Evolutionary conservation across 2,888 invertebrate genomes (phyloP), one percentile per base, ranked within the genome.

Genomic region (Papilio gigon): DNA sequence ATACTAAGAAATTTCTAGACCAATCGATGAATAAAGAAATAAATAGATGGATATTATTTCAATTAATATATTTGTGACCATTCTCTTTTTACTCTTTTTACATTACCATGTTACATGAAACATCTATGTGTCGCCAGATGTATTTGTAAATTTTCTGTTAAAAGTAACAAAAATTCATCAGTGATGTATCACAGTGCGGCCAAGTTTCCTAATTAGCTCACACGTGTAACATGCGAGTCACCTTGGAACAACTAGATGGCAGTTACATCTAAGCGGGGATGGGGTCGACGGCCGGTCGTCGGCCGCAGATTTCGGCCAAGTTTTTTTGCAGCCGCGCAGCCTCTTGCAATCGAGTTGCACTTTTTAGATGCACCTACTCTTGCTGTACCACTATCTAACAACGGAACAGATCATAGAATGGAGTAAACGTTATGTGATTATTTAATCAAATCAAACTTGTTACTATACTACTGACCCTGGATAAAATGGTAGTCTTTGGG

Each of bases 361-460:
- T 91, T 91, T 92, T 91, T 92, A 92, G 91, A 92, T 88, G 88
- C 89, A 88, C 91, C 91, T 91, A 90, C 91, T 90, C 84, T 80
- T 80, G 84, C 82, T 82, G 82, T 89, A 89, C 83, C 87, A 88
- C 88, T 90, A 90, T 92, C 91, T 91, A 92, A 91, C 90, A 84
- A 84, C 82, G 67, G 85, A 68, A 83, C 81, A 84, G 72, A 0
- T 71, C 22, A 70, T 53, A 44, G 25, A 0, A 70, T 83, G 75
- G 87, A 87, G 86, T 40, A 0, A 75, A 1, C 14, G n/a, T n/a
- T n/a, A 17, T 71, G 65, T 8, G 11, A 40, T 61, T 8, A n/a
- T 61, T 27, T 61, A 20, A 17, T 35, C n/a, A n/a, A n/a, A n/a
- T n/a, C n/a, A n/a, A n/a, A n/a, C n/a, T n/a, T n/a, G n/a, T n/a